Base-by-base conservation (phyloP, 2,797 vertebrate species). In the Craterocephalus amniculus region DNA sequence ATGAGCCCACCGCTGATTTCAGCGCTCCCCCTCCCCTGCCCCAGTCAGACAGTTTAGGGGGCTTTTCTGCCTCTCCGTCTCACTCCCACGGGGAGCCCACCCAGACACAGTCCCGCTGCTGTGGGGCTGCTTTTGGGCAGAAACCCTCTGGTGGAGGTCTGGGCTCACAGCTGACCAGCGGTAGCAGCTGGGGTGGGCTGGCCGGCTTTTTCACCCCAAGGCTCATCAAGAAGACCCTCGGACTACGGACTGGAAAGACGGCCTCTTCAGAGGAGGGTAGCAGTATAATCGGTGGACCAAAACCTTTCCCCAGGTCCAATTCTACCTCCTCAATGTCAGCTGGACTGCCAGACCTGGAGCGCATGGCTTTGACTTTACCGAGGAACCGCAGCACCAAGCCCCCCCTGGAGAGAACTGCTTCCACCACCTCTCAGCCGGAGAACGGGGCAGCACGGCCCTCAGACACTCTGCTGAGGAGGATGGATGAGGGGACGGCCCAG, bases 301-400 rank as follows among this genome's bases (percentile, higher is more conserved):
- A 94, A 74, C 93, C 95, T 24, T 99, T 99, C 80, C 97, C 98
- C 63, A 94, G 97, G 90, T 99, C 97, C 80, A 99, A 99, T 93
- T 99, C 98, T 88, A 99, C 97, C 83, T 99, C 97, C 92, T 99
- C 98, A 55, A 97, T 99, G 98, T 97, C 97, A 82, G 95, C 97
- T 77, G 97, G 97, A 87, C 93, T 98, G 88, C 96, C 97, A 70
- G 97, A 99, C 92, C 94, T 99, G 90, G 98, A 99, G 90, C 92
- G 96, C 91, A 95, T 99, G 96, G 93, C 98, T 89, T 92, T 99
- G 92, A 94, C 98, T 85, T 92, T 99, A 93, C 98, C 98, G 67
- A 95, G 98, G 89, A 99, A 99, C 93, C 97, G 96, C 84, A 97
- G 95, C 84, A 95, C 96, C 81, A 99, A 98, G 87, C 93, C 97